These are phyloP conservation scores for Drosophila greeni DNA, from an alignment of 2,888 invertebrate species.

Conservation along the genomic window DNA sequence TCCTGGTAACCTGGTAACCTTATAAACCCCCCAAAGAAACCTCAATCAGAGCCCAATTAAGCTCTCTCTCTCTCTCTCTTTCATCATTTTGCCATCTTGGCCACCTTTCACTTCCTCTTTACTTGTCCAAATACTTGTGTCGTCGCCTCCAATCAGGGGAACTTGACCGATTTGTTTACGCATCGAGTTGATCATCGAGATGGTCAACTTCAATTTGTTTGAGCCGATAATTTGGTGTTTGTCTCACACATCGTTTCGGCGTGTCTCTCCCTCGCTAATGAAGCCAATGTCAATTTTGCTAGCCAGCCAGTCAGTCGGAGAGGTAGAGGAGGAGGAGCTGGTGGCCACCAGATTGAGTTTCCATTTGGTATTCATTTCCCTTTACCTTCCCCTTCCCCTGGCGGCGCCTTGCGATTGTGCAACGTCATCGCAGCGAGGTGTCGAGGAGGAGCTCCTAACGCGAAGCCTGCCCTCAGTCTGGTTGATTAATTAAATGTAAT, in stretches of 20 bases:
- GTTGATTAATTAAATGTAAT: conserved; percentile 72
- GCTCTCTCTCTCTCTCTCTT: background rate
- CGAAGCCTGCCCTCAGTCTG: conserved; percentile 18
- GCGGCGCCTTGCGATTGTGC: conserved; percentile 51
- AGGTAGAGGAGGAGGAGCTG: background rate
- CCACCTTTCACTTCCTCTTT: conserved; percentile 33
- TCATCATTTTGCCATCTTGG: conserved; percentile 17
- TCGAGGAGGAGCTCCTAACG: conserved; percentile 21
- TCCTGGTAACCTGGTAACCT: conserved; percentile 9
- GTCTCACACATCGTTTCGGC: conserved; percentile 12
- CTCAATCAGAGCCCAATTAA: conserved; percentile 10
- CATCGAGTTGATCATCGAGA: conserved; percentile 15
- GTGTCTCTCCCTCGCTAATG: conserved; percentile 48
- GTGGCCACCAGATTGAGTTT: background rate
- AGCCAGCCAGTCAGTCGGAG: no score
- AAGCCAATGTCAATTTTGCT: conserved; percentile 67
- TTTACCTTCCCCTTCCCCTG: background rate
- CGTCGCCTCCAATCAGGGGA: conserved; percentile 49
- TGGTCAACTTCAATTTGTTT: conserved; percentile 59
- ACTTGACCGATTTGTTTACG: conserved; percentile 41
- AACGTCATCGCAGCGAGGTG: conserved; percentile 52
- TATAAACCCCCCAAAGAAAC: conserved; percentile 1
- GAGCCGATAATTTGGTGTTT: conserved; percentile 57
- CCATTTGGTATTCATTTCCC: background rate
- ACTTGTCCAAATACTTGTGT: conserved; percentile 45